Conservation (phyloP, 2,888 invertebrate genomes). For the Eremobia ochroleuca region DNA sequence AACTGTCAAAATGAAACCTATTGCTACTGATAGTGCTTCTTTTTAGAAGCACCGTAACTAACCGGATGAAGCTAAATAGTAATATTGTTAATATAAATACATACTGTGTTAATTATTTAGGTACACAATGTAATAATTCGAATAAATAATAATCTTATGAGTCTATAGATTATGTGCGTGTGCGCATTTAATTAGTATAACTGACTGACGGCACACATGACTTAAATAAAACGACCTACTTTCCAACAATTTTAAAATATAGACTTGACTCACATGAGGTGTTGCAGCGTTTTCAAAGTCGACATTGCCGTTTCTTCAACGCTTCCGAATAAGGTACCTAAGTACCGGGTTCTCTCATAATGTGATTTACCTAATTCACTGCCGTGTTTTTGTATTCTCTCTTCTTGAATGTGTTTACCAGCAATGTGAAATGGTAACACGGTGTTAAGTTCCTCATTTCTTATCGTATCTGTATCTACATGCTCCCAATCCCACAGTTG, state of each 20-base stretch:
- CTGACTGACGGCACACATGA: background rate
- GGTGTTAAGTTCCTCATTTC: background rate
- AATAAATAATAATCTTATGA: too few relatives aligned
- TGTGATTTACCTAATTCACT: constrained; percentile 4
- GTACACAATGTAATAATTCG: too few relatives aligned
- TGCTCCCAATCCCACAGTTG: constrained; percentile 7
- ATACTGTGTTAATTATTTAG: too few relatives aligned
- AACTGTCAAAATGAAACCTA: too few relatives aligned
- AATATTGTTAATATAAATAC: too few relatives aligned
- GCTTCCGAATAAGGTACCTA: constrained; percentile 18
- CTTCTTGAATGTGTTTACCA: constrained; percentile 7
- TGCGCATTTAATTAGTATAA: background rate
- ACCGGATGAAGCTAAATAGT: too few relatives aligned
- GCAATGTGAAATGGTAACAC: constrained; percentile 3
- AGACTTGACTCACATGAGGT: constrained; percentile 19
- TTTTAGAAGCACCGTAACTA: too few relatives aligned
- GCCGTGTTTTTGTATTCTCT: background rate
- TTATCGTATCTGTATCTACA: background rate
- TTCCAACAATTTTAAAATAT: background rate
- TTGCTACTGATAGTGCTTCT: too few relatives aligned
- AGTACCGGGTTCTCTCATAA: constrained; percentile 8
- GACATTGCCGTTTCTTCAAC: constrained; percentile 1
- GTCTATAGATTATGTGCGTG: background rate
- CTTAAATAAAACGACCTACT: background rate
- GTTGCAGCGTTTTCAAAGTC: constrained; percentile 3